These are phyloP conservation scores for Amphipoea lucens DNA, from an alignment of 2,888 invertebrate genomes.

Conservation along the genomic window DNA sequence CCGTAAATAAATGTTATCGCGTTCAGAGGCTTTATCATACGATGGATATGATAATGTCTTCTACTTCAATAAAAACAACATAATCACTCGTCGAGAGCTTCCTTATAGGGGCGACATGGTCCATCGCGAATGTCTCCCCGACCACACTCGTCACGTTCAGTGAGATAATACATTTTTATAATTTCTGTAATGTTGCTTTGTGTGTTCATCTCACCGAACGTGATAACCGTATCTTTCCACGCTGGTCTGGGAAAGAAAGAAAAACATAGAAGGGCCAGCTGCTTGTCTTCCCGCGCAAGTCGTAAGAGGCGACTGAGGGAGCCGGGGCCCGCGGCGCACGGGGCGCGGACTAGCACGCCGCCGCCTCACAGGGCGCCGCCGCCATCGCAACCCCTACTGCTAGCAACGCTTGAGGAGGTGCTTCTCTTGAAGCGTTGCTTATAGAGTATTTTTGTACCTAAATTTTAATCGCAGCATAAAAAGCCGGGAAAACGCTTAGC, in stretches of 20 bases:
- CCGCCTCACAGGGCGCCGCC: slow-evolving; percentile 33
- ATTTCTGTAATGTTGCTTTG: slow-evolving; percentile 5
- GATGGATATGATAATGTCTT: slow-evolving; percentile 50
- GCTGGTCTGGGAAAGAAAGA: slow-evolving; percentile 67
- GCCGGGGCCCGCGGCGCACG: slow-evolving; percentile 31
- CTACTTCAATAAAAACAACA: slow-evolving; percentile 44
- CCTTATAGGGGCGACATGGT: slow-evolving; percentile 39
- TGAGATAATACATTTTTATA: slow-evolving; percentile 17
- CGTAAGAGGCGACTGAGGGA: slow-evolving; percentile 68
- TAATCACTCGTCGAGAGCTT: slow-evolving; percentile 58
- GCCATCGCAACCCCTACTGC: slow-evolving; percentile 34
- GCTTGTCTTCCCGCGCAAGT: slow-evolving; percentile 66
- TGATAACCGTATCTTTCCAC: slow-evolving; percentile 51
- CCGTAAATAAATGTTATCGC: slow-evolving; percentile 20
- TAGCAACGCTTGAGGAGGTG: slow-evolving; percentile 52
- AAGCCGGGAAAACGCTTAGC: slow-evolving; percentile 58
- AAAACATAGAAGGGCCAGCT: slow-evolving; percentile 66
- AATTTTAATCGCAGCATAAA: slow-evolving; percentile 20
- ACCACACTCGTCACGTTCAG: slow-evolving; percentile 35
- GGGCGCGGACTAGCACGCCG: slow-evolving; percentile 29
- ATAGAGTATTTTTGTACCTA: slow-evolving; percentile 60
- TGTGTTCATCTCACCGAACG: slow-evolving; percentile 36
- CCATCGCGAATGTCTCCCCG: slow-evolving; percentile 40
- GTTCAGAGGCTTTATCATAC: slow-evolving; percentile 23
- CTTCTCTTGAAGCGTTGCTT: slow-evolving; percentile 45